A percentile compares a stretch with the other conserved stretches of the same genome.
phyloP scores from a whole-genome alignment of 2,113 vertebrate species.

The Clarias batrachus region DNA sequence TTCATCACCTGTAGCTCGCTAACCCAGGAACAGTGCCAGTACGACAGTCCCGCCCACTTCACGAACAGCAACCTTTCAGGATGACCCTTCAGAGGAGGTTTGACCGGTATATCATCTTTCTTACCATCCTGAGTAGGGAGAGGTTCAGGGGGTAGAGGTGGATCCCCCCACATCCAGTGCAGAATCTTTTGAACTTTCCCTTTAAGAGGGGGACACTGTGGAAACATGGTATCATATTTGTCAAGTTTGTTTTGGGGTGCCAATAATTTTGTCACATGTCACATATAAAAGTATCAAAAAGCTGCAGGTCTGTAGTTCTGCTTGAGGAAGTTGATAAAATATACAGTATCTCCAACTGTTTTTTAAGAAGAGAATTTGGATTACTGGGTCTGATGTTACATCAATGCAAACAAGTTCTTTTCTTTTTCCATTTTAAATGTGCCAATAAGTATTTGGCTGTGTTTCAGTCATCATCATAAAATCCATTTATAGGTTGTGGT shows the following conservation, averaged over 20 bases:
- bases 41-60: slow-evolving; percentile 93
- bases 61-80: slow-evolving; percentile 95
- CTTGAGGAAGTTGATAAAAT: not conserved
- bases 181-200: slow-evolving; percentile 97
- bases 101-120: slow-evolving; percentile 67
- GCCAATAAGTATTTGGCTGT: not conserved
- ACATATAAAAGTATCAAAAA: not conserved
- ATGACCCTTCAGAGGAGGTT: slow-evolving; percentile 82
- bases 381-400: not conserved
- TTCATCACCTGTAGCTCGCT: slow-evolving; percentile 91
- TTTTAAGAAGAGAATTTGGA: not conserved
- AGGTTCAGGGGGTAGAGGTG: slow-evolving; percentile 71
- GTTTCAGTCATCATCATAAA: not conserved
- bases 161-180: slow-evolving; percentile 95
- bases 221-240: not conserved
- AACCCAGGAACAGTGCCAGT: slow-evolving; percentile 99
- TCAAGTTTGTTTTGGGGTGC: not conserved
- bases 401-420: not conserved
- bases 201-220: slow-evolving; percentile 91
- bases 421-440: not conserved
- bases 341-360: not conserved
- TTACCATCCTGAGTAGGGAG: slow-evolving; percentile 60
- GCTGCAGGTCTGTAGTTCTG: not conserved
- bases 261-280: not conserved
- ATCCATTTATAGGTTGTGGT: not conserved